phyloP scores from a whole-genome alignment of 2,888 invertebrate genomes.

The Nineta flava region DNA sequence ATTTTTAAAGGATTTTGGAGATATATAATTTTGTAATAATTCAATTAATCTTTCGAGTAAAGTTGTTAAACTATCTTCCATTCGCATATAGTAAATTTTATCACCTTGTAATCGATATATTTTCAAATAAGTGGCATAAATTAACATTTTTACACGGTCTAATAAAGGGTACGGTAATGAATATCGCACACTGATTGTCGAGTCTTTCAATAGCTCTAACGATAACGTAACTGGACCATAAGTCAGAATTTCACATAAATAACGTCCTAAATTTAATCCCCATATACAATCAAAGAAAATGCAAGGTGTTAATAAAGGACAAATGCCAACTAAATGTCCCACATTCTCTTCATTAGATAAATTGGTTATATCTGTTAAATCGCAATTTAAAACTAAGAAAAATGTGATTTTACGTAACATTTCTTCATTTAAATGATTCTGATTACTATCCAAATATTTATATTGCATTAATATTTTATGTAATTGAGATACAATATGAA shows the following conservation, averaged over 20 bases:
- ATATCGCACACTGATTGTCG: not conserved
- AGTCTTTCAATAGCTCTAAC: not conserved
- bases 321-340: conserved; percentile 1
- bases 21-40: conserved; percentile 4
- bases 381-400: conserved; percentile 2
- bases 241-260: not conserved
- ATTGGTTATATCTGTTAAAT: not conserved
- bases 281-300: conserved; percentile 3
- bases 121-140: conserved; percentile 1
- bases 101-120: not conserved
- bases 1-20: not conserved
- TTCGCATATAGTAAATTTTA: not conserved
- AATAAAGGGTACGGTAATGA: conserved; percentile 1
- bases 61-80: not conserved
- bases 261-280: conserved; percentile 1
- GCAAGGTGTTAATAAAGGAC: not conserved
- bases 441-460: not conserved
- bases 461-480: not conserved
- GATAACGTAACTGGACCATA: conserved; percentile 1
- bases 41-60: not conserved
- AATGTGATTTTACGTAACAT: conserved; percentile 4
- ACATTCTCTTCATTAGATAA: conserved; percentile 2
- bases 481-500: not conserved
- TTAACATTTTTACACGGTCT: not conserved
- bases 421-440: not conserved